Base-by-base conservation (phyloP, 92 coral and sea anemone genomes). In the Parazoanthus darwini region DNA sequence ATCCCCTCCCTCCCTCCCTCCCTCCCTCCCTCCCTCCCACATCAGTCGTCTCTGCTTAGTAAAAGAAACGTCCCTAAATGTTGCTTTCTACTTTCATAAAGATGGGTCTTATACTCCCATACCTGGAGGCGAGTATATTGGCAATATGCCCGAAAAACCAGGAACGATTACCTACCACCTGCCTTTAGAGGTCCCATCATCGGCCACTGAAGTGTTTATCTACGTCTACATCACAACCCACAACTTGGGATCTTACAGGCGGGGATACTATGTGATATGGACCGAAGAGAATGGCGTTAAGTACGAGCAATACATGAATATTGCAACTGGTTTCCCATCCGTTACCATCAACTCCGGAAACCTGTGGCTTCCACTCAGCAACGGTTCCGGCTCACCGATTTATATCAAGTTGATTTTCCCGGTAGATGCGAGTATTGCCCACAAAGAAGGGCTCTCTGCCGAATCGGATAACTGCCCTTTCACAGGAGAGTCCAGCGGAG, bases 241-340 rank as follows among this genome's bases (percentile, higher is more conserved):
- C 86, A 81, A 81, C 56, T 6, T 81, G 8, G 75, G 86, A 37
- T 56, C 75, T 59, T 81, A 58, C 73, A 39, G 8, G 26, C 86
- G 86, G 44, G 86, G 86, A 8, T 81, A 81, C 75, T 81, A 81
- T 38, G 37, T 63, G 35, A 63, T 81, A 65, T 81, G 74, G 86
- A 81, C 86, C 36, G 54, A 59, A 25, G 65, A 20, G 1, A 9
- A 63, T 11, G 86, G 56, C 10, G 37, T 81, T 22, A 81, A 81
- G 36, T 81, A 63, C 56, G 86, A 63, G 16, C 86, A 81, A 18
- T 63, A 35, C 75, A 81, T 81, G 86, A 81, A 81, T 42, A 81
- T 81, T 35, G 86, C 86, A 65, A 58, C 73, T 9, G 86, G 86
- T 22, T 81, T 81, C 73, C 86, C 86, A 13, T 81, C 86, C 8